These are phyloP conservation scores for Anguilla pacifica DNA, from an alignment of 2,797 vertebrate species.

Conservation along the genomic window DNA sequence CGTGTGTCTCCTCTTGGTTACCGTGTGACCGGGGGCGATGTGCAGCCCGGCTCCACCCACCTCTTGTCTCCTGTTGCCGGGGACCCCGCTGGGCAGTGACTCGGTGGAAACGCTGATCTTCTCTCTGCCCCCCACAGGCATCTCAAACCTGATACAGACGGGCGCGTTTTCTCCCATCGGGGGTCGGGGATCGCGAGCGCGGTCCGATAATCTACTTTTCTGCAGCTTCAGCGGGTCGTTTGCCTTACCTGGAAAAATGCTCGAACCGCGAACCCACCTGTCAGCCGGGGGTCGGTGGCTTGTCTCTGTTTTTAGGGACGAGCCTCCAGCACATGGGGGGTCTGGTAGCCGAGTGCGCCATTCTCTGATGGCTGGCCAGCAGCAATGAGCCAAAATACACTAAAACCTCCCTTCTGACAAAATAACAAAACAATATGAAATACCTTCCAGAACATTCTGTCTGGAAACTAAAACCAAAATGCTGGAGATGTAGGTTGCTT, in stretches of 20 bases:
- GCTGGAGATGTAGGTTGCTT: too few relatives aligned
- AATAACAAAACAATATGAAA: not conserved
- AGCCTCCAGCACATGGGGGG: not conserved
- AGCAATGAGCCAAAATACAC: not conserved
- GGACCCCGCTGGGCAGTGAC: not conserved
- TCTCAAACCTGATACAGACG: constrained; percentile 60
- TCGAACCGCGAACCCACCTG: not conserved
- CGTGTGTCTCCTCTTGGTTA: constrained; percentile 25
- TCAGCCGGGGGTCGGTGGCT: not conserved
- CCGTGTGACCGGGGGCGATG: not conserved
- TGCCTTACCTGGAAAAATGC: not conserved
- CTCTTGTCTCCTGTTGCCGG: constrained; percentile 29
- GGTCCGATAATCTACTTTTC: constrained; percentile 38
- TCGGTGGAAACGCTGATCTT: constrained; percentile 27
- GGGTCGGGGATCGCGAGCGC: not conserved
- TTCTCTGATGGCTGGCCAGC: not conserved
- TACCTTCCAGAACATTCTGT: not conserved
- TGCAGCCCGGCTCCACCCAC: constrained; percentile 34
- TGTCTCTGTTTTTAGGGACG: not conserved
- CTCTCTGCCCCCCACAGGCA: constrained; percentile 53
- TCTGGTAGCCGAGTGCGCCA: not conserved
- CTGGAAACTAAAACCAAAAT: not conserved
- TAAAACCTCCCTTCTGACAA: not conserved
- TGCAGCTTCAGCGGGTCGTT: not conserved
- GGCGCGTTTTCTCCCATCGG: constrained; percentile 44